Evolutionary conservation across 1,140 invertebrate genomes (phyloP).

Genomic region (Coelopa frigida): DNA sequence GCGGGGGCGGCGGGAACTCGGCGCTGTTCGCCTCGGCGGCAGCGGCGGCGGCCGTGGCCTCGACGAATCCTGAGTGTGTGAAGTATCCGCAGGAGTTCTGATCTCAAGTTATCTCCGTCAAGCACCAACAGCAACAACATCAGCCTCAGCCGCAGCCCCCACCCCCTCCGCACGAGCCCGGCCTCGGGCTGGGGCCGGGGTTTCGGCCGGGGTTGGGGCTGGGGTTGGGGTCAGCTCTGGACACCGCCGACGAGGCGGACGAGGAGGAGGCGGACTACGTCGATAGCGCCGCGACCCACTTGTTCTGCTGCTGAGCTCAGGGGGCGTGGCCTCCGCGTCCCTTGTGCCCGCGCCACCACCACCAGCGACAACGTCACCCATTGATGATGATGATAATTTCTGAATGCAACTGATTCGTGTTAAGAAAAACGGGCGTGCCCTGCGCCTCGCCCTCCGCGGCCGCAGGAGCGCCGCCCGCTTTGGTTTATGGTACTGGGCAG

Average conservation of each 20-base stretch:
- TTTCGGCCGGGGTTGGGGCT: constrained; percentile 2
- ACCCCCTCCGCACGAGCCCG: too few species aligned
- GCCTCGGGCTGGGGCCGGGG: constrained; percentile 3
- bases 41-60: constrained; percentile 16
- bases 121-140: constrained; percentile 3
- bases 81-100: constrained; percentile 46
- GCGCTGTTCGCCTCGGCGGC: constrained; percentile 28
- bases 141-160: constrained; percentile 9
- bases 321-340: too few species aligned
- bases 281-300: too few species aligned
- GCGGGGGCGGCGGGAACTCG: constrained; percentile 24
- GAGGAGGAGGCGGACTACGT: too few species aligned
- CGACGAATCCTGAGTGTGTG: constrained; percentile 40
- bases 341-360: neutral
- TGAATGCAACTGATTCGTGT: constrained; percentile 44
- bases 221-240: neutral
- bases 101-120: constrained; percentile 38
- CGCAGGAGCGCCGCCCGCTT: constrained; percentile 20
- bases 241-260: constrained; percentile 1
- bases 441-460: neutral
- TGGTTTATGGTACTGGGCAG: constrained; percentile 42
- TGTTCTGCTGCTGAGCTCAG: too few species aligned
- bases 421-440: constrained; percentile 32
- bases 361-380: constrained; percentile 1
- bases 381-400: constrained; percentile 12